Conservation (phyloP, 2,888 invertebrate genomes). For the Microplitis deprimator region DNA sequence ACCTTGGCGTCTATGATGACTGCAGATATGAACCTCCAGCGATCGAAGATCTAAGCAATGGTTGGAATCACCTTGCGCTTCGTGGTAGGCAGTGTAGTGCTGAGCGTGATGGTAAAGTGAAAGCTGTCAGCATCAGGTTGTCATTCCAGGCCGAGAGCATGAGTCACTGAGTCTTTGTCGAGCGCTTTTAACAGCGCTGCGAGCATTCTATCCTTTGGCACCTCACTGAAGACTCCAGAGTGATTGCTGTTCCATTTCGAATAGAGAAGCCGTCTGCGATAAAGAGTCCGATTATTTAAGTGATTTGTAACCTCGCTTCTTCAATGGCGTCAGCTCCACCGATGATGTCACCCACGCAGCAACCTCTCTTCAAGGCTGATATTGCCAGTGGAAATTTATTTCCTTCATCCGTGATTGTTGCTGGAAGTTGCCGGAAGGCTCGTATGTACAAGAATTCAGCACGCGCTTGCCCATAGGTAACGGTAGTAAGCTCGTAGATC, state of each 20-base stretch:
- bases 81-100: background rate
- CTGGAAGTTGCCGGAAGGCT: background rate
- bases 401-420: background rate
- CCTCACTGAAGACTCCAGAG: conserved; percentile 2
- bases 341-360: conserved; percentile 16
- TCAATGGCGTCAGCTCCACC: conserved; percentile 28
- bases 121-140: conserved; percentile 33
- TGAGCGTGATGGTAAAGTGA: background rate
- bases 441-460: background rate
- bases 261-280: conserved; percentile 31
- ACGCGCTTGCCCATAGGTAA: background rate
- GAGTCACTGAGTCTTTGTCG: background rate
- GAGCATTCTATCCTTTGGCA: background rate
- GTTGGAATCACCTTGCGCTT: conserved; percentile 39
- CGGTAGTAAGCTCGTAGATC: conserved; percentile 3
- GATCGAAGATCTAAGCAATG: conserved; percentile 43
- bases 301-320: background rate
- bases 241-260: conserved; percentile 33
- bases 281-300: conserved; percentile 13
- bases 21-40: conserved; percentile 29
- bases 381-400: background rate
- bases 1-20: conserved; percentile 41
- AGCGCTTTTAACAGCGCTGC: too few relatives aligned
- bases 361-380: background rate
- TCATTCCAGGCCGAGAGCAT: conserved; percentile 36